Percentiles rank a stretch among this genome's conserved stretches.
These are phyloP conservation scores for Drosophila yakuba DNA, from an alignment of 1,140 invertebrate genomes.

Conservation along the genomic window DNA sequence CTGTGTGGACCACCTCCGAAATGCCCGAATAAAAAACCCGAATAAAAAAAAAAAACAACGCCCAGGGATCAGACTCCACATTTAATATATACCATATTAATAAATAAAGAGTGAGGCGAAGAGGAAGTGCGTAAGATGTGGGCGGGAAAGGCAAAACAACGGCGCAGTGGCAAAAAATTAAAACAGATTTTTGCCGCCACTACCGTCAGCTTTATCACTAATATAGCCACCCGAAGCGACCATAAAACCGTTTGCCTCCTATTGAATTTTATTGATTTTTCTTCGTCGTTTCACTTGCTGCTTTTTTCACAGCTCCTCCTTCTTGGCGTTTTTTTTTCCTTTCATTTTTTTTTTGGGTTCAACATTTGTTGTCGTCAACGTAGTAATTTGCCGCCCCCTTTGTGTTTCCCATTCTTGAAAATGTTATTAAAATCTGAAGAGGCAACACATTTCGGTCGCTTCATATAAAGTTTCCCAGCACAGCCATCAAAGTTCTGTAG, in stretches of 20 bases:
- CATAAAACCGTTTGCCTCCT: slow-evolving; percentile 71
- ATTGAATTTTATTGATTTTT: slow-evolving; percentile 82
- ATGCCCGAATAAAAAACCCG: neutral
- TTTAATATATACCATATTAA: slow-evolving; percentile 34
- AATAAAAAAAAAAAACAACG: neutral
- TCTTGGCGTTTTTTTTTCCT: slow-evolving; percentile 1
- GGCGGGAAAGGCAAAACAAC: slow-evolving; percentile 9
- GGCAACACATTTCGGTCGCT: slow-evolving; percentile 12
- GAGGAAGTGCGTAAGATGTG: neutral
- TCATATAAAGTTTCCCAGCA: slow-evolving; percentile 33
- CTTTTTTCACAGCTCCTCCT: slow-evolving; percentile 6
- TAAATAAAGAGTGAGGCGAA: slow-evolving; percentile 45
- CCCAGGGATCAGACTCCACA: slow-evolving; percentile 24
- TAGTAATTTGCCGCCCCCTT: slow-evolving; percentile 67
- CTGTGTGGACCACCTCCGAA: slow-evolving; percentile 4
- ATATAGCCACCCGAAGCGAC: slow-evolving; percentile 53
- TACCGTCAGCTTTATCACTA: slow-evolving; percentile 41
- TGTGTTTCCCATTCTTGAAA: slow-evolving; percentile 42
- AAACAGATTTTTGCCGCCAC: slow-evolving; percentile 70
- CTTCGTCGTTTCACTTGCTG: slow-evolving; percentile 25
- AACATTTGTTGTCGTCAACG: slow-evolving; percentile 71
- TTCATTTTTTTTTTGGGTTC: slow-evolving; percentile 14
- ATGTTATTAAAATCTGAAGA: slow-evolving; percentile 50
- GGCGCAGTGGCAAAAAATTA: slow-evolving; percentile 56
- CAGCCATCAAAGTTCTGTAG: slow-evolving; percentile 23